phyloP scores from a whole-genome alignment of 2,113 vertebrate genomes.

The Laticauda colubrina region DNA sequence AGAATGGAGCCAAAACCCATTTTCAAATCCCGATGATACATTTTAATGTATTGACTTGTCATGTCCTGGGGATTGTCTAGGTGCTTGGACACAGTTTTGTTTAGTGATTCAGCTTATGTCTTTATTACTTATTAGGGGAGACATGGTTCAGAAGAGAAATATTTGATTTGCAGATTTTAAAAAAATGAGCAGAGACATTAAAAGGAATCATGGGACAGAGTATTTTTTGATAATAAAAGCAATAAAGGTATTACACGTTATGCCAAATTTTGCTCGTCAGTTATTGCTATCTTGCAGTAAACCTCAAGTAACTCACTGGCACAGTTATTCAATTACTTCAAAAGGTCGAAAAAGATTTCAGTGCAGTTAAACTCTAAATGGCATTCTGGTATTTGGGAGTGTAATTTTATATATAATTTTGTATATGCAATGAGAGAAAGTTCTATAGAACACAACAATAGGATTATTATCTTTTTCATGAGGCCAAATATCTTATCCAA shows the following conservation, averaged over 20 bases:
- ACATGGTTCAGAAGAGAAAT: neutral
- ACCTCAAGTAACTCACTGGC: neutral
- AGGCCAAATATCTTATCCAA: neutral
- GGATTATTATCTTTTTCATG: neutral
- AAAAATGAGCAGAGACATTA: neutral
- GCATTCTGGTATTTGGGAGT: neutral
- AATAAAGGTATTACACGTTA: neutral
- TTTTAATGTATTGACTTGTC: conserved; percentile 40
- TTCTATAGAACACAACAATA: neutral
- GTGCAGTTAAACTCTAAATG: neutral
- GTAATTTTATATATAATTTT: neutral
- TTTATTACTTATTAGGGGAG: neutral
- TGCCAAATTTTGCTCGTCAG: neutral
- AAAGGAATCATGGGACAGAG: neutral
- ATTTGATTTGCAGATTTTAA: neutral
- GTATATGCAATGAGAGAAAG: neutral
- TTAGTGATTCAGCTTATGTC: conserved; percentile 10
- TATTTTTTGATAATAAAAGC: neutral
- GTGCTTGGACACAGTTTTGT: conserved; percentile 18
- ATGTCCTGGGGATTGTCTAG: neutral
- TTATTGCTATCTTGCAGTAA: neutral
- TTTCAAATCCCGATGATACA: conserved; percentile 39
- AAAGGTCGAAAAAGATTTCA: neutral
- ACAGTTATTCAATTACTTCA: neutral
- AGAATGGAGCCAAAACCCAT: conserved; percentile 56